Base-by-base conservation (phyloP, 2,888 invertebrate genomes). In the Nemoura dubitans region DNA sequence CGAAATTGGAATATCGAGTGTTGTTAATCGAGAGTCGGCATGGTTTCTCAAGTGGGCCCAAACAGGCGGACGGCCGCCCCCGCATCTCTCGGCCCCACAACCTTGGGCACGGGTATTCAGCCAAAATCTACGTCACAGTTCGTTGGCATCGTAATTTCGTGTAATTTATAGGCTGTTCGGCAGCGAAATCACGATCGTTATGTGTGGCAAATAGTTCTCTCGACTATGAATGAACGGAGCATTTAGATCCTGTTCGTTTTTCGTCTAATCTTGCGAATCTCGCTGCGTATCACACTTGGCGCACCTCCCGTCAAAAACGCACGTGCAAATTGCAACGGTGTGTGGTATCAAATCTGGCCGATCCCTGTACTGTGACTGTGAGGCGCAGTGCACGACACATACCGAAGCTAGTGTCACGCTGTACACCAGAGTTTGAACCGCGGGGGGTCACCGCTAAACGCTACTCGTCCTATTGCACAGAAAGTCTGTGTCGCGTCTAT, bases 41-140 rank as follows among this genome's bases (percentile, higher is more conserved):
- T 59, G 10, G 21, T 59, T 59, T 16, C 59, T 59, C 16, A 59
- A 59, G 59, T 21, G 59, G 59, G 21, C 59, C 59, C 59, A n/a
- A n/a, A n/a, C n/a, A n/a, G n/a, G 59, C 21, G 10, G 16, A 21
- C 59, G 59, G 21, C 3, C 59, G 59, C 59, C 59, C 59, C 59
- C 59, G 59, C 59, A 21, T 59, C 21, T 36, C 36, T 3, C 2
- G 16, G 59, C 59, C 59, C 6, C 3, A 59, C 59, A 59, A 59
- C 59, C 59, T 59, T 59, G 59, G 59, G 21, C 59, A 59, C 59
- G 59, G 59, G 59, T 59, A 59, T 21, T 10, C 59, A 59, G 59
- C 59, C 59, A 59, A 59, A 59, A 59, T 59, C 59, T 59, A 59
- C 59, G 59, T 59, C 59, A 59, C 59, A 59, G 59, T 59, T 59